These are phyloP conservation scores for Scaptomyza parva DNA, from an alignment of 2,888 invertebrate species.

Conservation along the genomic window DNA sequence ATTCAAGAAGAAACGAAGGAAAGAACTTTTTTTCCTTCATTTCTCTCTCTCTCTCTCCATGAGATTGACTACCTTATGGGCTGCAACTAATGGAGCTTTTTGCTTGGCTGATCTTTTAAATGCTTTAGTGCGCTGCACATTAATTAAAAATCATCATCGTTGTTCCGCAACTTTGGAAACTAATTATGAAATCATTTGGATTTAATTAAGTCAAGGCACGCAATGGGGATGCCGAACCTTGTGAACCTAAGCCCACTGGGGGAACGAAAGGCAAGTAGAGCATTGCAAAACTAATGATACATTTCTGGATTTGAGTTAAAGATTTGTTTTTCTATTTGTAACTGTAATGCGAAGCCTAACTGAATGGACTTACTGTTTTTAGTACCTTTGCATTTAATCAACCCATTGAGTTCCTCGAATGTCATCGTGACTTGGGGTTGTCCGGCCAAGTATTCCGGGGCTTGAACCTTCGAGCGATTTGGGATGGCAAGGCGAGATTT, in stretches of 20 bases:
- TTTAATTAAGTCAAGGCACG: constrained; percentile 58
- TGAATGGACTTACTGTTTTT: constrained; percentile 2
- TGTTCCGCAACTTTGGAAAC: constrained; percentile 44
- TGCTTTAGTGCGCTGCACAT: constrained; percentile 30
- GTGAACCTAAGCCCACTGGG: constrained; percentile 15
- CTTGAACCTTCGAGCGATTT: constrained; percentile 23
- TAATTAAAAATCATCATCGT: constrained; percentile 50
- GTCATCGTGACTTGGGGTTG: constrained; percentile 44
- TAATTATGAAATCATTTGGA: constrained; percentile 47
- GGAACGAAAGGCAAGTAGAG: constrained; percentile 19
- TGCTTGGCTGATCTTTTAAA: constrained; percentile 55
- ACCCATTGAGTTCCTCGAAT: constrained; percentile 68
- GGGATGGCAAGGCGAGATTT: constrained; percentile 10
- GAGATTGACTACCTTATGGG: constrained; percentile 9
- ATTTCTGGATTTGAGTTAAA: background rate
- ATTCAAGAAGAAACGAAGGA: background rate
- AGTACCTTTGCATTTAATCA: constrained; percentile 70
- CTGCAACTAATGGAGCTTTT: constrained; percentile 35
- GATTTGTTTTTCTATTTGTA: background rate
- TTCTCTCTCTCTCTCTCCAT: background rate
- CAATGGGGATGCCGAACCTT: constrained; percentile 34
- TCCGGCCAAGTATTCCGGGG: constrained; percentile 31
- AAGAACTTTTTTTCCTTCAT: background rate
- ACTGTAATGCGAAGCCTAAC: background rate
- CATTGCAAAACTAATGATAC: constrained; percentile 6